These are phyloP conservation scores for Lutraria rhynchaena DNA, from an alignment of 1,140 invertebrate species.

Conservation along the genomic window DNA sequence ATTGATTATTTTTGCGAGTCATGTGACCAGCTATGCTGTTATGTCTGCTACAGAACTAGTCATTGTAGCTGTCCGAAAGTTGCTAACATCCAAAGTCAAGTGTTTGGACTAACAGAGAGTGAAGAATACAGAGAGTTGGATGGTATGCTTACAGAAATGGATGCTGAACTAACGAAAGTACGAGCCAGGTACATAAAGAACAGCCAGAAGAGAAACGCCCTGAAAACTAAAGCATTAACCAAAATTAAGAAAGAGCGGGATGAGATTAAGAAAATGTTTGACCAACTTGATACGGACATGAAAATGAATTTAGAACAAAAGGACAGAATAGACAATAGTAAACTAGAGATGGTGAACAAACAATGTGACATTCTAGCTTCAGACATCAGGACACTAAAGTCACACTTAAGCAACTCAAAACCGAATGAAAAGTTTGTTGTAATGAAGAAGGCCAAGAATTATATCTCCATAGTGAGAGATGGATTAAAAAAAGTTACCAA, in stretches of 20 bases:
- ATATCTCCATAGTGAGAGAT: conserved; percentile 15
- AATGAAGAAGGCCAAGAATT: conserved; percentile 37
- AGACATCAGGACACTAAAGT: conserved; percentile 12
- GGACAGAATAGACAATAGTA: conserved; percentile 26
- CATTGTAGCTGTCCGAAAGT: conserved; percentile 33
- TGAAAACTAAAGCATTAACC: not conserved
- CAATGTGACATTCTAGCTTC: conserved; percentile 27
- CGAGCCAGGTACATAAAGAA: conserved; percentile 24
- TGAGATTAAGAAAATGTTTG: conserved; percentile 29
- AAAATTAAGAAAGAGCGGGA: conserved; percentile 31
- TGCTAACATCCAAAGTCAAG: conserved; percentile 34
- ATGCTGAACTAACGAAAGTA: conserved; percentile 12
- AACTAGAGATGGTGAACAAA: conserved; percentile 21
- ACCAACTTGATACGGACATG: conserved; percentile 27
- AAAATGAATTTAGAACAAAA: conserved; percentile 28
- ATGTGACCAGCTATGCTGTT: conserved; percentile 28
- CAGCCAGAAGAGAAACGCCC: conserved; percentile 17
- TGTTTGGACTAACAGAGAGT: conserved; percentile 19
- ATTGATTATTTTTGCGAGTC: conserved; percentile 32
- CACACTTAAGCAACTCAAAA: conserved; percentile 28
- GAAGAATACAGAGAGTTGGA: conserved; percentile 34
- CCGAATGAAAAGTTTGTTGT: conserved; percentile 35
- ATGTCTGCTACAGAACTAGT: conserved; percentile 26
- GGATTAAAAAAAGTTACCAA: conserved; percentile 15
- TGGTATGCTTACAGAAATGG: conserved; percentile 23